These are phyloP conservation scores for Lasioglossum villosulum DNA, from an alignment of 2,888 invertebrate genomes.

Conservation along the genomic window DNA sequence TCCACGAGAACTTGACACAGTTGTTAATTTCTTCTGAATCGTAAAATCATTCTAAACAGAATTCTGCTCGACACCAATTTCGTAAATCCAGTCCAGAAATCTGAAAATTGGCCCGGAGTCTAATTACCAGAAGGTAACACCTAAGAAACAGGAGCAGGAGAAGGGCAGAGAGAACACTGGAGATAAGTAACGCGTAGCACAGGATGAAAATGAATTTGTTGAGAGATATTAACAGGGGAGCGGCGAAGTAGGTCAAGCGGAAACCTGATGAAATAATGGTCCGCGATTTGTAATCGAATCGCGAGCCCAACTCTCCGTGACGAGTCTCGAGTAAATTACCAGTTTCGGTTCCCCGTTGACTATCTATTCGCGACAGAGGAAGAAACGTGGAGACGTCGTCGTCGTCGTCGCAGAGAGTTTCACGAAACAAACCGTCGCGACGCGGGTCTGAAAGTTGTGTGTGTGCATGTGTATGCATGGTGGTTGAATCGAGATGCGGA, in stretches of 20 bases:
- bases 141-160: not conserved
- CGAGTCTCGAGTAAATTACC: constrained; percentile 16
- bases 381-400: not conserved
- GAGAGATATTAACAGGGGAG: not conserved
- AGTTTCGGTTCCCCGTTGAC: not conserved
- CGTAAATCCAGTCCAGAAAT: not conserved
- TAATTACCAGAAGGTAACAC: not conserved
- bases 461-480: not conserved
- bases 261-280: constrained; percentile 6
- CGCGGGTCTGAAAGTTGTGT: not conserved
- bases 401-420: not conserved
- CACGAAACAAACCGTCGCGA: constrained; percentile 14
- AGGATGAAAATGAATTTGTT: not conserved
- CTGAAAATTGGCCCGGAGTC: not conserved
- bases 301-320: not conserved
- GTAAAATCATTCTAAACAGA: not conserved
- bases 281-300: constrained; percentile 9
- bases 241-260: not conserved
- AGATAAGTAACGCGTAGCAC: not conserved
- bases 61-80: not conserved
- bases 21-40: not conserved
- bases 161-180: not conserved
- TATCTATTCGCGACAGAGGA: not conserved
- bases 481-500: constrained; percentile 42
- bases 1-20: not conserved